Evolutionary conservation across 2,797 vertebrate genomes (phyloP), one percentile per base, ranked within the genome.

Genomic region (Peromyscus attwateri): DNA sequence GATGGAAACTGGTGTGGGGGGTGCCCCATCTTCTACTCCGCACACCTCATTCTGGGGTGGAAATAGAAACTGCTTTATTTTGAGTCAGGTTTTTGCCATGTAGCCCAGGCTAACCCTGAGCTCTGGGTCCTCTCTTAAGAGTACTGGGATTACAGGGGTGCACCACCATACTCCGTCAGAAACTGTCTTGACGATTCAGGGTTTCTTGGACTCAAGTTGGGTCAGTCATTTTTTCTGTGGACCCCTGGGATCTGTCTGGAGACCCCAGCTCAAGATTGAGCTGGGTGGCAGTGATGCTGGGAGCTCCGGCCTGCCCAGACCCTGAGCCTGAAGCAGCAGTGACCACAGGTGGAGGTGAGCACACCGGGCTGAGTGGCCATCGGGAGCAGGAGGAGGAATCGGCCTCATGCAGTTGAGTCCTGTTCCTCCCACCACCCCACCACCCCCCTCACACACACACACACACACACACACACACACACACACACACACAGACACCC

Each of bases 1-100:
- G 29, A 52, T 49, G 43, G 43, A 57, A 80, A 62, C 87, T 46
- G 87, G 62, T 37, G 34, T 13, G 83, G 96, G 96, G 77, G 25
- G n/a, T 64, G 77, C 68, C 95, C 92, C 87, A 25, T 12, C 64
- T 73, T 76, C 23, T 40, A 34, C 66, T 82, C 29, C 1, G 23
- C 14, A 27, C 13, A n/a, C 82, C 68, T 66, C 55, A 34, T 13
- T 37, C 68, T 66, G 66, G 70, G n/a, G 11, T 64, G 52, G 49
- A 14, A 91, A 76, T 40, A 94, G 73, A 46, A 64, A 80, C 29
- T 1, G 40, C 68, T n/a, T 71, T 40, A 40, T 60, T 89, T 64
- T 46, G 29, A 64, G 88, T 64, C 31, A 3, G 5, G 29, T 9
- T 77, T 6, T 52, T n/a, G 40, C 40, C 5, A 6, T 6, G 4